Conservation (phyloP, 2,797 vertebrate species). For the Erithacus rubecula region DNA sequence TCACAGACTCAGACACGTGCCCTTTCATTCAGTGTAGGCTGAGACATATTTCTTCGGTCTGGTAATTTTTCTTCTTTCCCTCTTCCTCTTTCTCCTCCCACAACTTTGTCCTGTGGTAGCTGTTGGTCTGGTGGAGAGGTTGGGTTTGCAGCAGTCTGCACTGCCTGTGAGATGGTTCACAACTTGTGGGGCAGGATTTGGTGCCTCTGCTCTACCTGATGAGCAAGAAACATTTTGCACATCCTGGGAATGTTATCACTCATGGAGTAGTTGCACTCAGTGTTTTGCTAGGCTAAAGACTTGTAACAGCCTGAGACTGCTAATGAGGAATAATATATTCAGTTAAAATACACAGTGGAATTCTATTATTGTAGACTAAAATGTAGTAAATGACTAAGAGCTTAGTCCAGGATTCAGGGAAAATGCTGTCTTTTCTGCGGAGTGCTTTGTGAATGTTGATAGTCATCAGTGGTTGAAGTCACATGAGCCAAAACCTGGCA, state of each 20-base stretch:
- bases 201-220: background rate
- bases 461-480: background rate
- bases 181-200: background rate
- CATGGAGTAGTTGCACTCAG: background rate
- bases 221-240: background rate
- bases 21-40: background rate
- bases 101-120: background rate
- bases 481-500: background rate
- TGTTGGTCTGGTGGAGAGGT: fast-evolving
- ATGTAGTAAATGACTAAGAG: background rate
- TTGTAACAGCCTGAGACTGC: background rate
- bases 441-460: background rate
- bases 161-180: background rate
- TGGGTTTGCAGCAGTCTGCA: background rate
- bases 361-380: constrained; percentile 3
- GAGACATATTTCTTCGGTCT: background rate
- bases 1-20: fast-evolving
- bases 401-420: background rate
- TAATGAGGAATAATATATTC: constrained; percentile 16
- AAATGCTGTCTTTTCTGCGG: background rate
- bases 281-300: background rate
- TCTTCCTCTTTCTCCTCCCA: background rate
- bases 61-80: background rate
- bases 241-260: background rate
- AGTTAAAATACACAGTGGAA: constrained; percentile 18